Base-by-base conservation (phyloP, 2,797 vertebrate genomes). In the Nasua narica region DNA sequence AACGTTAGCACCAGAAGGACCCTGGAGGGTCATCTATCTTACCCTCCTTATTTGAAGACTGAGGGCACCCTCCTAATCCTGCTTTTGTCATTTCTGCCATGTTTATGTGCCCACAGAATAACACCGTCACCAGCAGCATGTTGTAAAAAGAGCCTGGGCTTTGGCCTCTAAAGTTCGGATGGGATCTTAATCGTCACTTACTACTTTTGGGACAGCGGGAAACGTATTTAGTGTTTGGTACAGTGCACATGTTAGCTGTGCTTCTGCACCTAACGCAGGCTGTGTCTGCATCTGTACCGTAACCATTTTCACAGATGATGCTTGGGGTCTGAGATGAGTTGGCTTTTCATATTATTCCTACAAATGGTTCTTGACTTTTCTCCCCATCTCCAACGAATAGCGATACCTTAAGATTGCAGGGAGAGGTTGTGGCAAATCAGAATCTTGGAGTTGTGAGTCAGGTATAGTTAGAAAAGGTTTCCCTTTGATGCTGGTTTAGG, bases 1-100 rank as follows among this genome's bases (percentile, higher is more conserved):
- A 85, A 82, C 56, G 7, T 65, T 86, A 54, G 40, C 77, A 9
- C 50, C 62, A 58, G 46, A 65, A 83, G 52, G 52, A 50, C 43
- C 19, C 25, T 83, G 10, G 16, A 74, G 76, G 27, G 7, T 52
- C 48, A 48, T 87, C n/a, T 83, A 0, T 94, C 29, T 93, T 74
- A 27, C 72, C 32, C n/a, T 60, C 16, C 16, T 94, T 37, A 78
- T 88, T 93, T 96, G 65, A 96, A 89, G 50, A 87, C 25, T 65
- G 35, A 85, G 1, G 46, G 48, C 82, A 69, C 7, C 46, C 25
- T 92, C 27, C 50, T 79, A 83, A 48, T 96, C 23, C 37, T 67
- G 21, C 50, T 86, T 77, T 81, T 92, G 13, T 93, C 72, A 81
- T 56, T 91, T 95, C 40, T 77, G 23, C 65, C 29, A 4, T 93